Evolutionary conservation across 2,888 invertebrate genomes (phyloP), one percentile per base, ranked within the genome.

Genomic region (Drosophila paracracens): DNA sequence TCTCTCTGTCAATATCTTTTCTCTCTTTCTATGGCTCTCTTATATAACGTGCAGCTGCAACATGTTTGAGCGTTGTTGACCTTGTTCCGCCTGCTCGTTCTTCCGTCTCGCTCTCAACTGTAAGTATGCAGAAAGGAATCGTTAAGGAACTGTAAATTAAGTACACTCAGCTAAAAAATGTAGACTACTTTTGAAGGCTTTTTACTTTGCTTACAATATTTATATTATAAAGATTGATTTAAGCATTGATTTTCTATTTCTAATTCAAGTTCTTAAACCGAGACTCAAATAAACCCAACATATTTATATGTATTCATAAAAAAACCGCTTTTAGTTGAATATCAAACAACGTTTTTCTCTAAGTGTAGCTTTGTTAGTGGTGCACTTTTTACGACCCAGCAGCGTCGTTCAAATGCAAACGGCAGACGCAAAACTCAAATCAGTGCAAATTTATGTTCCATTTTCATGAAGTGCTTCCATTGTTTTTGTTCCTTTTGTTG

Each of bases 371-470:
- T 69, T 52, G 53, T 54, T 48, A 10, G 61, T 58, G 31, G 58
- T 68, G 50, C 63, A 48, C 31, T 58, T 67, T 64, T 63, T 36
- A 57, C 48, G 56, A 40, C 53, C 36, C 60, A 13, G 69, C 62
- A 60, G 65, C 46, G 46, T 7, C 25, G 46, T 25, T 46, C 46
- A 25, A 46, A 46, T 46, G 16, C 46, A 46, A 46, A 46, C 21
- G 46, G 46, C 46, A 59, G 57, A 61, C 48, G 52, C 54, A 63
- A 71, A 70, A 74, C 62, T 50, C 50, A 80, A 69, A 72, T 66
- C 53, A 69, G 60, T 36, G 51, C 54, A 71, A 83, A 71, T 83
- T 83, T 83, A 76, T 83, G 74, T 73, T 70, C 62, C 82, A 83
- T 75, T 75, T 83, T 70, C 70, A 75, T 65, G 57, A 48, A 40